Percentiles rank a stretch among this genome's conserved stretches.
Conservation (phyloP, 2,797 vertebrate genomes). For the Girardinus metallicus region DNA sequence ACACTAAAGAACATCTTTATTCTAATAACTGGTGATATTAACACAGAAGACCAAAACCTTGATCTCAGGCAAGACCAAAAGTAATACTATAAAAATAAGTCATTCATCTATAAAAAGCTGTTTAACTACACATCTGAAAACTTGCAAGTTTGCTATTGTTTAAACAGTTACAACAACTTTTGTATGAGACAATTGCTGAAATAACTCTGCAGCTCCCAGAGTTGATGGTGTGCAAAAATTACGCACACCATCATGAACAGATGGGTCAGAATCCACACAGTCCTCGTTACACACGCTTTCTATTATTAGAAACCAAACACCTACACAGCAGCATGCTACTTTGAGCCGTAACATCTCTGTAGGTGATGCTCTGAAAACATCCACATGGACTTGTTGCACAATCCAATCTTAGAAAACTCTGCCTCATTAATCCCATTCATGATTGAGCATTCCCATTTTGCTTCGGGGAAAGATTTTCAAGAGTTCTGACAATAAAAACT, state of each 20-base stretch:
- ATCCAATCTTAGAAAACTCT: slow-evolving; percentile 18
- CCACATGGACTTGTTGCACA: slow-evolving; percentile 23
- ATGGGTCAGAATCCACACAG: slow-evolving; percentile 47
- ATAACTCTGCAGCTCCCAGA: slow-evolving; percentile 7
- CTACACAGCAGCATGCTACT: slow-evolving; percentile 52
- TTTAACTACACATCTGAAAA: background rate
- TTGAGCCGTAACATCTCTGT: slow-evolving; percentile 35
- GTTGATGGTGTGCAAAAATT: too few relatives aligned
- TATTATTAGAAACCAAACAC: slow-evolving; percentile 56
- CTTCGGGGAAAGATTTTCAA: slow-evolving; percentile 5
- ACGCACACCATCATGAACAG: slow-evolving; percentile 29
- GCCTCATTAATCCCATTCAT: slow-evolving; percentile 41
- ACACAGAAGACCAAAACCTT: background rate
- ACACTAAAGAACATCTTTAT: too few relatives aligned
- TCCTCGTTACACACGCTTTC: slow-evolving; percentile 52
- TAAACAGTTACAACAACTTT: background rate
- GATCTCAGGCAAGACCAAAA: background rate
- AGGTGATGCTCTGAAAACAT: slow-evolving; percentile 17
- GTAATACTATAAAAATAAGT: background rate
- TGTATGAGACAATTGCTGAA: slow-evolving; percentile 22
- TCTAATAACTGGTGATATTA: background rate
- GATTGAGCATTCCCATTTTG: slow-evolving; percentile 31
- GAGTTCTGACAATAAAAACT: slow-evolving; percentile 43
- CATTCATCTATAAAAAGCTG: background rate
- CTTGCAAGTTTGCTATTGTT: background rate